Evolutionary conservation across 64 coral and sea anemone genomes (phyloP).

Genomic region (Montipora capricornis): DNA sequence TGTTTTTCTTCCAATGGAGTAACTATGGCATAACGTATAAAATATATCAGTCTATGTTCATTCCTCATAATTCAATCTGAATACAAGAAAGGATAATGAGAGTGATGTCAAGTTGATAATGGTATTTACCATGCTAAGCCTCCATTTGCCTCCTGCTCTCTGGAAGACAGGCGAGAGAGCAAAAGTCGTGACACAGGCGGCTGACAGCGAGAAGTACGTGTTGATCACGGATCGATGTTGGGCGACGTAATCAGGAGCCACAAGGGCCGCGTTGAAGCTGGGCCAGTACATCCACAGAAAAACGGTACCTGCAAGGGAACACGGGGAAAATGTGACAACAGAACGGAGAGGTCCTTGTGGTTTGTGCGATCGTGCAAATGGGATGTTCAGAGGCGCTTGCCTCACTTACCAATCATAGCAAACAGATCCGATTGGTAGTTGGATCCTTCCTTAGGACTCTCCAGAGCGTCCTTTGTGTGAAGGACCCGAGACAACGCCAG

Average conservation of each 20-base stretch:
- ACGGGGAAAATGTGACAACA: not conserved
- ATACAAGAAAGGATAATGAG: not conserved
- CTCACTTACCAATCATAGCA: constrained; percentile 83
- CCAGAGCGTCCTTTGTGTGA: constrained; percentile 8
- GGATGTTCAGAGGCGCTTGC: not conserved
- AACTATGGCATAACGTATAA: not conserved
- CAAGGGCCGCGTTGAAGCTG: constrained; percentile 90
- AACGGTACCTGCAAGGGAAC: constrained; percentile 65
- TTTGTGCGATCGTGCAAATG: too few relatives aligned
- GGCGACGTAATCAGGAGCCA: constrained; percentile 74
- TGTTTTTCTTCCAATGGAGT: not conserved
- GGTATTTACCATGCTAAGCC: constrained; percentile 84
- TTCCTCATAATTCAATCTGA: not conserved
- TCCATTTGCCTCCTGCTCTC: constrained; percentile 38
- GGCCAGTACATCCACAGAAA: constrained; percentile 99
- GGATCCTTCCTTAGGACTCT: constrained; percentile 75
- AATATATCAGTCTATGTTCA: not conserved
- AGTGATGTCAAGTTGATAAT: not conserved
- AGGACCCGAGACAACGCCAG: constrained; percentile 76
- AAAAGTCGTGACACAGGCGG: constrained; percentile 88
- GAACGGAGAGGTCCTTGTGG: not conserved
- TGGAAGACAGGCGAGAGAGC: constrained; percentile 80
- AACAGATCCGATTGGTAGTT: constrained; percentile 93
- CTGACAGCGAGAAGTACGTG: constrained; percentile 89
- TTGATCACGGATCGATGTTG: constrained; percentile 94